phyloP scores from a whole-genome alignment of 2,113 vertebrate genomes.

The Dasypus novemcinctus region DNA sequence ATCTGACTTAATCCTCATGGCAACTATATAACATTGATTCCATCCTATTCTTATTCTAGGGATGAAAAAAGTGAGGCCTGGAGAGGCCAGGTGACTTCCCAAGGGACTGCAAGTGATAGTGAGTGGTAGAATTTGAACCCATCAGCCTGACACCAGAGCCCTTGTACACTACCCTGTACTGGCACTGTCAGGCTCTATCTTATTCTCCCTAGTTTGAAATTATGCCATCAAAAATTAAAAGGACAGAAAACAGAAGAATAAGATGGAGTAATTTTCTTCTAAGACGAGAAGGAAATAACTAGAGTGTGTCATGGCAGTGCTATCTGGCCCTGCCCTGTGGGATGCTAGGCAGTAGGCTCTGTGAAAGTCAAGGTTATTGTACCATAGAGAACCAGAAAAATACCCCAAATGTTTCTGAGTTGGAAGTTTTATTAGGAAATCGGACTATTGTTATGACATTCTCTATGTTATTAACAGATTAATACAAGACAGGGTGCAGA shows the following conservation, averaged over 20 bases:
- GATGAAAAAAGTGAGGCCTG: not conserved
- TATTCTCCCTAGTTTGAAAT: too few species aligned
- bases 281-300: too few species aligned
- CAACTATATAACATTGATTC: rapidly evolving
- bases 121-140: not conserved
- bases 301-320: not conserved
- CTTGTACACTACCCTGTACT: too few species aligned
- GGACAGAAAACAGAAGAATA: rapidly evolving
- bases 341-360: rapidly evolving
- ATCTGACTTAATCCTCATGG: too few species aligned
- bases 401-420: not conserved
- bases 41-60: rapidly evolving
- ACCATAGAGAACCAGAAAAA: not conserved
- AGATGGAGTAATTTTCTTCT: not conserved
- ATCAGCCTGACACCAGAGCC: not conserved
- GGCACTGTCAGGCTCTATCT: not conserved
- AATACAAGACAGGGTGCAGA: rapidly evolving
- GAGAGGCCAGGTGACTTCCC: not conserved
- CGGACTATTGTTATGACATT: not conserved
- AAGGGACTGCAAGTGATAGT: not conserved
- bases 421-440: too few species aligned
- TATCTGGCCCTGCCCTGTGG: too few species aligned
- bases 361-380: not conserved
- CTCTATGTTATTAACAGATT: rapidly evolving
- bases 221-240: not conserved